Conservation (phyloP, 2,888 invertebrate genomes). For the Platycnemis pennipes region DNA sequence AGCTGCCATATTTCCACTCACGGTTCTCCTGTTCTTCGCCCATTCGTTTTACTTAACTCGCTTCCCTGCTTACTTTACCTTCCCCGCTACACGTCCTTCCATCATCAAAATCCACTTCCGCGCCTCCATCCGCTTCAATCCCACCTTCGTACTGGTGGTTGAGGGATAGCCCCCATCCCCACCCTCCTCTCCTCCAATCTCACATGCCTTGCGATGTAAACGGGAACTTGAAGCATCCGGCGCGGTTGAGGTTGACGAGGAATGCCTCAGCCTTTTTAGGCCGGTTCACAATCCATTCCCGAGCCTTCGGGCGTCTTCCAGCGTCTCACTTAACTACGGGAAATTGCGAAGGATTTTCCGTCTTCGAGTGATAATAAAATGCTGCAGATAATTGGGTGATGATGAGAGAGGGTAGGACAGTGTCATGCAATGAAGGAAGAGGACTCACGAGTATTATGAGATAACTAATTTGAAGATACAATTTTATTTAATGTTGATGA, state of each 20-base stretch:
- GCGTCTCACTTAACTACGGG: too few species aligned
- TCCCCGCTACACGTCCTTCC: neutral
- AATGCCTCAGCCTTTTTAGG: conserved; percentile 11
- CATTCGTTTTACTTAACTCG: neutral
- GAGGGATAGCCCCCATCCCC: neutral
- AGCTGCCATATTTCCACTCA: neutral
- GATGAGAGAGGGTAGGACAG: too few species aligned
- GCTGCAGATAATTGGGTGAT: too few species aligned
- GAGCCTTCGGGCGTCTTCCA: neutral
- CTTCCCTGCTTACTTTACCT: neutral
- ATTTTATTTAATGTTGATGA: too few species aligned
- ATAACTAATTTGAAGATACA: too few species aligned
- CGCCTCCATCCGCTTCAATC: neutral
- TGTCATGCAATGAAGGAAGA: too few species aligned
- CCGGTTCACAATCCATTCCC: neutral
- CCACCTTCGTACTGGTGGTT: neutral
- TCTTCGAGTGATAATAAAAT: too few species aligned
- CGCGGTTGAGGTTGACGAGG: neutral
- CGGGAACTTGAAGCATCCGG: conserved; percentile 50
- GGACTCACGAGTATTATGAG: too few species aligned
- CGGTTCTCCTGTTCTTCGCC: neutral
- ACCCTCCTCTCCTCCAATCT: neutral
- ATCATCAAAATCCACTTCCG: neutral
- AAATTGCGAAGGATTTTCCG: too few species aligned
- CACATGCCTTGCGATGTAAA: conserved; percentile 14